A percentile compares a stretch with the other conserved stretches of the same genome.
phyloP scores from a whole-genome alignment of 2,888 invertebrate genomes.

The Agrotis segetum region DNA sequence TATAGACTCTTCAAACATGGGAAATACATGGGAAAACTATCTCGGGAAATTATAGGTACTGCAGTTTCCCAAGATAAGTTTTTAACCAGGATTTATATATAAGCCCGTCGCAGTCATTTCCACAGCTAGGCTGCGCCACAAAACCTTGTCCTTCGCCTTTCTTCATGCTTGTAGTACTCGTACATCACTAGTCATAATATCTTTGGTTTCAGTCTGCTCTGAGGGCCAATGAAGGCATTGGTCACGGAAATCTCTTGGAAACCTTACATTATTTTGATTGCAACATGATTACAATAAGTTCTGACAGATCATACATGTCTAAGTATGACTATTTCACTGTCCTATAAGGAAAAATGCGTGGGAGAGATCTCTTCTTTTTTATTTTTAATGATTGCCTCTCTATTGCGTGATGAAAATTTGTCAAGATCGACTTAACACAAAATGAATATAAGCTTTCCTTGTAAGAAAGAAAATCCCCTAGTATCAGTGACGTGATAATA shows the following conservation, averaged over 20 bases:
- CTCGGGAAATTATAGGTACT: background rate
- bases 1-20: background rate
- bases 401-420: constrained; percentile 28
- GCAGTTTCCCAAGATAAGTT: no score
- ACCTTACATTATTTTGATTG: constrained; percentile 20
- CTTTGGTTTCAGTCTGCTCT: no score
- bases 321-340: constrained; percentile 6
- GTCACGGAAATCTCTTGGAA: background rate
- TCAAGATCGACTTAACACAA: constrained; percentile 38
- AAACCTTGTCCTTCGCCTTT: background rate
- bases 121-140: background rate
- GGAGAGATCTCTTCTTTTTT: constrained; percentile 20
- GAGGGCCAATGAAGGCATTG: background rate
- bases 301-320: background rate
- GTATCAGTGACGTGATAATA: constrained; percentile 10
- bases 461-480: constrained; percentile 27
- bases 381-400: constrained; percentile 23
- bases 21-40: no score
- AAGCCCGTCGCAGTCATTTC: constrained; percentile 1
- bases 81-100: background rate
- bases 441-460: constrained; percentile 45
- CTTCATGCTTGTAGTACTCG: background rate
- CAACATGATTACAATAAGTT: constrained; percentile 17
- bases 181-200: no score
- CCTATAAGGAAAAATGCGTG: constrained; percentile 27